Evolutionary conservation across 2,797 vertebrate genomes (phyloP).

Genomic region (Gambelia wislizenii): DNA sequence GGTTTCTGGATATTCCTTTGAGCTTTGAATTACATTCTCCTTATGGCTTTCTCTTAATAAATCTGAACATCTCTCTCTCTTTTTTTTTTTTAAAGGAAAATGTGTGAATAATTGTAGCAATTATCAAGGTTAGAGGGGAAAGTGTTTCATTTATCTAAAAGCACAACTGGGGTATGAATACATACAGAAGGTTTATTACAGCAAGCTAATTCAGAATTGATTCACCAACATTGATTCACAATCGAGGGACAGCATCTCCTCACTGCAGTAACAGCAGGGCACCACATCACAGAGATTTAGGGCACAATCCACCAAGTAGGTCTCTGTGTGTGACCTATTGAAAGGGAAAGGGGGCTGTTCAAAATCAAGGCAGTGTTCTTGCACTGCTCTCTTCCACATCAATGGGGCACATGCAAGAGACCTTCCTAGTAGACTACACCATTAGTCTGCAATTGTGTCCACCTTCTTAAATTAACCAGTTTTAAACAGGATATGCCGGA

Average conservation of each 20-base stretch:
- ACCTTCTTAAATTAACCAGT: conserved; percentile 49
- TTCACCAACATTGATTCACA: conserved; percentile 51
- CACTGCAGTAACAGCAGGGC: conserved; percentile 7
- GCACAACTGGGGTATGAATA: conserved; percentile 44
- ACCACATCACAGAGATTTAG: conserved; percentile 26
- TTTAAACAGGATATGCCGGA: neutral
- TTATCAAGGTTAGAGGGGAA: conserved; percentile 55
- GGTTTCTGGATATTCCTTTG: conserved; percentile 64
- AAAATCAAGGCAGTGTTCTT: neutral
- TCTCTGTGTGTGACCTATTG: neutral
- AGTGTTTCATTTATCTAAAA: conserved; percentile 59
- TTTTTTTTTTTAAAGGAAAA: conserved; percentile 11
- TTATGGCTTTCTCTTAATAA: conserved; percentile 63
- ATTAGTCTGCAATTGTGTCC: conserved; percentile 16
- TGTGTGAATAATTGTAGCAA: conserved; percentile 73
- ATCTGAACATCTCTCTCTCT: conserved; percentile 53
- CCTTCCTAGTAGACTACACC: neutral
- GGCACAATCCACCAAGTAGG: neutral
- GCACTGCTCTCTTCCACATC: neutral
- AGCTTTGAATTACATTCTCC: conserved; percentile 57
- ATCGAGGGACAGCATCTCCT: conserved; percentile 37
- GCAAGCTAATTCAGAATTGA: conserved; percentile 40
- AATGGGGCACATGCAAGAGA: neutral
- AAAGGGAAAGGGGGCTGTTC: neutral
- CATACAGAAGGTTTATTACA: conserved; percentile 46